These are phyloP conservation scores for Zalophus californianus DNA, from an alignment of 2,797 vertebrate genomes.

Conservation along the genomic window DNA sequence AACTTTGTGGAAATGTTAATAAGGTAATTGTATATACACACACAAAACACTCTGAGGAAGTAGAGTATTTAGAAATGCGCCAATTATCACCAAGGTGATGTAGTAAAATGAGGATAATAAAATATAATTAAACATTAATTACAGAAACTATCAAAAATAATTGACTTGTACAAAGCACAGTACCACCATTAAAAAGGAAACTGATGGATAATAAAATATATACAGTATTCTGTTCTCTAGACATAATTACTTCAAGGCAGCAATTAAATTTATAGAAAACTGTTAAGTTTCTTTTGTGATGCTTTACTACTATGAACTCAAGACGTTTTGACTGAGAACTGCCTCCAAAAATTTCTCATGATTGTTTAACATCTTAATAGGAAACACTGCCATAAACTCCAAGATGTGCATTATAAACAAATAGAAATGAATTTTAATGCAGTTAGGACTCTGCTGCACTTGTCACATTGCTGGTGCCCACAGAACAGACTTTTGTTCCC, in stretches of 20 bases:
- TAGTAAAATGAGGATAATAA: slow-evolving; percentile 87
- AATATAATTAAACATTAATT: slow-evolving; percentile 90
- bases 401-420: slow-evolving; percentile 59
- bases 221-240: slow-evolving; percentile 82
- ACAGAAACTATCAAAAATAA: slow-evolving; percentile 89
- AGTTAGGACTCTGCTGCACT: neutral
- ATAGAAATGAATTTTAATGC: neutral
- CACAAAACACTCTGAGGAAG: slow-evolving; percentile 20
- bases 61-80: slow-evolving; percentile 82
- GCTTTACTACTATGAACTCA: slow-evolving; percentile 78
- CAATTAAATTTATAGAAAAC: slow-evolving; percentile 87
- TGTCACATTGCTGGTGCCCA: neutral
- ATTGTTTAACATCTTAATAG: slow-evolving; percentile 69
- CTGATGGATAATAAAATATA: slow-evolving; percentile 86
- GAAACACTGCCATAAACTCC: slow-evolving; percentile 75
- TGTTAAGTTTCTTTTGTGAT: slow-evolving; percentile 84
- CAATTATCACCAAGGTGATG: slow-evolving; percentile 83
- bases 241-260: slow-evolving; percentile 86
- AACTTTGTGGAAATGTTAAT: slow-evolving; percentile 68
- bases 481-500: neutral
- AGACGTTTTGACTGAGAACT: slow-evolving; percentile 74
- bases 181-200: slow-evolving; percentile 85
- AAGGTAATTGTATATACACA: slow-evolving; percentile 64
- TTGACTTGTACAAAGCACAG: slow-evolving; percentile 88
- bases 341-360: slow-evolving; percentile 66